These are phyloP conservation scores for Jacana jacana DNA, from an alignment of 2,113 vertebrate species.

Conservation along the genomic window DNA sequence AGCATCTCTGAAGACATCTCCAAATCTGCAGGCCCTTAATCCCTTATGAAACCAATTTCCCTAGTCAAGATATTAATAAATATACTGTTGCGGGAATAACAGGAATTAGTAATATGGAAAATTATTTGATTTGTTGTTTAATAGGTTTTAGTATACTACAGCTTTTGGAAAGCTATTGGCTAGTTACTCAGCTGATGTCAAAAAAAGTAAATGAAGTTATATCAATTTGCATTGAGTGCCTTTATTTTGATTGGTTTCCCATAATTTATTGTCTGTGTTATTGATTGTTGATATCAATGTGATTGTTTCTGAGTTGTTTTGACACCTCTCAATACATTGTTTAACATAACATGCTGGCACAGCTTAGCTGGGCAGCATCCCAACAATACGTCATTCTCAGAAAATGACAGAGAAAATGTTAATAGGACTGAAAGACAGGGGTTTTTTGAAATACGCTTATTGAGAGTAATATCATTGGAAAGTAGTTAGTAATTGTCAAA, in stretches of 20 bases:
- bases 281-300: constrained; percentile 43
- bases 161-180: not conserved
- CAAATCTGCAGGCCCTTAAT: not conserved
- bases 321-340: constrained; percentile 29
- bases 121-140: not conserved
- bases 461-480: not conserved
- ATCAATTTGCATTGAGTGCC: not conserved
- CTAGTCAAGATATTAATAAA: not conserved
- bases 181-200: not conserved
- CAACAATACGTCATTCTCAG: constrained; percentile 9
- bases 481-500: not conserved
- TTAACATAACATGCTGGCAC: constrained; percentile 8
- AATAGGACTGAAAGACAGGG: not conserved
- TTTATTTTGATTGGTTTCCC: constrained; percentile 14
- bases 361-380: constrained; percentile 12
- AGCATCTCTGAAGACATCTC: not conserved
- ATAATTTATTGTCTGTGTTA: constrained; percentile 17
- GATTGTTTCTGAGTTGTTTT: constrained; percentile 37
- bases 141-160: not conserved
- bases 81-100: not conserved
- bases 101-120: not conserved
- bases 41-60: not conserved
- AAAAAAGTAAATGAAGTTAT: not conserved
- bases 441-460: not conserved
- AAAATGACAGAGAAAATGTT: constrained; percentile 15